Evolutionary conservation across 2,113 vertebrate genomes (phyloP), one percentile per base, ranked within the genome.

Genomic region (Danio rerio): DNA sequence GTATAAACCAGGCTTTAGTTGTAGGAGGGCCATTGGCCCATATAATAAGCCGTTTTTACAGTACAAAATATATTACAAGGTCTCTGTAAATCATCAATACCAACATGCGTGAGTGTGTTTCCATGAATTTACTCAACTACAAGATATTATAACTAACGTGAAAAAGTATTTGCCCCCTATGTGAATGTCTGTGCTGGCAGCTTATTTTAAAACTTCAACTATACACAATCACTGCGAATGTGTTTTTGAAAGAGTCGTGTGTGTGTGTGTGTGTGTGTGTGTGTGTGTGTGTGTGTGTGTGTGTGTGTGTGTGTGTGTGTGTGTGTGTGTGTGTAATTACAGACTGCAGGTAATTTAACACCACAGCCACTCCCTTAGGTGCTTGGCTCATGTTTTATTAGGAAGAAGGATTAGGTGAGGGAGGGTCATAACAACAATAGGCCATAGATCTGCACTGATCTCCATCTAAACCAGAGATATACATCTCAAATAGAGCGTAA

Each of bases 291-390:
- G 88, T 89, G 85, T 86, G 78, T 86, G 62, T 59, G 43, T 62
- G 68, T 71, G 31, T 81, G 31, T 81, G 40, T 78, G 65, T n/a
- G 68, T 73, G 58, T 84, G 71, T 81, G 78, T 45, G n/a, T 61
- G 84, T 13, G 47, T 85, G 75, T 66, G 65, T 82, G 81, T 87
- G 88, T 89, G 85, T 93, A 91, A 94, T 92, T 93, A 91, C 85
- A 90, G 91, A 86, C 89, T 84, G 78, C 81, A 82, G 85, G 92
- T 90, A 90, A 93, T 91, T 87, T 86, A 89, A 93, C 83, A 90
- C 92, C 88, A 82, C 84, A 88, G 69, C 81, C 87, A 79, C 87
- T 89, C 87, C 87, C 86, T 74, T 86, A 78, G 85, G 75, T 88
- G 86, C 80, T 71, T 73, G 58, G 61, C 58, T 87, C 87, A 82